Evolutionary conservation across 1,140 invertebrate genomes (phyloP).

Genomic region (Drosophila insularis): DNA sequence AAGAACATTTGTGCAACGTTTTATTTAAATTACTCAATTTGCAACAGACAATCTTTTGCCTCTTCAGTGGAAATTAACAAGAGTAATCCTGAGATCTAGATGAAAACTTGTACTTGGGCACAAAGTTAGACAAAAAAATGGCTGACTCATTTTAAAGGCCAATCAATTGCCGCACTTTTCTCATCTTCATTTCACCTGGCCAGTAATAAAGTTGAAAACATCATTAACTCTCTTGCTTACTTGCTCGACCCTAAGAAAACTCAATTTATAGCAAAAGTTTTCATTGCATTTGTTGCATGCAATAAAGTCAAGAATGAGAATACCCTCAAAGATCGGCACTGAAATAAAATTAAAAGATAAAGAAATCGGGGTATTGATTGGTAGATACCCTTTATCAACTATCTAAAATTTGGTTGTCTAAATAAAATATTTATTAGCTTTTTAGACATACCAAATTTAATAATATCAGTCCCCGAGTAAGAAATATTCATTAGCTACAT

Average conservation of each 20-base stretch:
- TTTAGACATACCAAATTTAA: too few relatives aligned
- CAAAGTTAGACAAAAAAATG: neutral
- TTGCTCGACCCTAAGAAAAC: slow-evolving; percentile 26
- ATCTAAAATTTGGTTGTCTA: too few relatives aligned
- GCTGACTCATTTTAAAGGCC: neutral
- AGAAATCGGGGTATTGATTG: neutral
- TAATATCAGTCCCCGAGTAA: too few relatives aligned
- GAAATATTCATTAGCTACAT: too few relatives aligned
- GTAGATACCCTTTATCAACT: neutral
- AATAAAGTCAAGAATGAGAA: slow-evolving; percentile 32
- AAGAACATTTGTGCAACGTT: slow-evolving; percentile 49
- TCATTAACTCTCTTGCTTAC: neutral
- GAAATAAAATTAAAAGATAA: slow-evolving; percentile 21
- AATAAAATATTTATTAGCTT: too few relatives aligned
- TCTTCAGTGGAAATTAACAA: slow-evolving; percentile 52
- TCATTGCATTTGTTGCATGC: slow-evolving; percentile 35
- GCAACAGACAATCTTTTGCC: slow-evolving; percentile 53
- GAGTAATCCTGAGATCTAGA: slow-evolving; percentile 23
- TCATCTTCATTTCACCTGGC: neutral
- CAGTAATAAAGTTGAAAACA: neutral
- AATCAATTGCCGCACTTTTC: neutral
- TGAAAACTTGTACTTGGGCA: neutral
- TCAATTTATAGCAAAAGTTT: slow-evolving; percentile 51
- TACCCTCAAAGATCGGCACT: slow-evolving; percentile 25
- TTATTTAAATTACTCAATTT: slow-evolving; percentile 73